Percentiles rank a stretch among this genome's conserved stretches.
These are phyloP conservation scores for Lasioglossum malachurum DNA, from an alignment of 2,888 invertebrate genomes.

Conservation along the genomic window DNA sequence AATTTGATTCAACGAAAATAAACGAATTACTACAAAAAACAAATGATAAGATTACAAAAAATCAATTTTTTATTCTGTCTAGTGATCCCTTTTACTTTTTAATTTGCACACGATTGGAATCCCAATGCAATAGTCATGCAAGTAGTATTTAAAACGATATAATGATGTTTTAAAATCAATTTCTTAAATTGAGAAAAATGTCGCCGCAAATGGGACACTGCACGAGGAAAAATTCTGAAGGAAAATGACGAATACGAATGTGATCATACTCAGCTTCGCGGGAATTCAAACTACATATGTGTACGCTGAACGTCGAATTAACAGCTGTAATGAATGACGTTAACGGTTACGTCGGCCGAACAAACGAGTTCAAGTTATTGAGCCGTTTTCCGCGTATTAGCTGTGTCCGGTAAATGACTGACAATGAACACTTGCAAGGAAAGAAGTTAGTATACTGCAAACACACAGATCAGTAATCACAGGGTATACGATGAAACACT, in stretches of 20 bases:
- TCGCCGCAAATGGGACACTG: neutral
- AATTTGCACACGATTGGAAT: neutral
- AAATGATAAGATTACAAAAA: neutral
- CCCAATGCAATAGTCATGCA: neutral
- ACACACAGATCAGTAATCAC: neutral
- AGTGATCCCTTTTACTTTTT: neutral
- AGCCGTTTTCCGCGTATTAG: slow-evolving; percentile 30
- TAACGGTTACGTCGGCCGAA: slow-evolving; percentile 24
- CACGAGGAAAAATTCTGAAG: neutral
- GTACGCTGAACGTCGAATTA: slow-evolving; percentile 16
- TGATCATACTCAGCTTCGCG: neutral
- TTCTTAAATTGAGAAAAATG: neutral
- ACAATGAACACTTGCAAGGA: slow-evolving; percentile 23
- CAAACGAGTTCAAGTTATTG: slow-evolving; percentile 41
- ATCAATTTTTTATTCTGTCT: neutral
- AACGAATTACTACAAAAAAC: neutral
- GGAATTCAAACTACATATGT: slow-evolving; percentile 6
- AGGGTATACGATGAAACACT: neutral
- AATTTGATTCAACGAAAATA: neutral
- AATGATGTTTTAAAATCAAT: neutral
- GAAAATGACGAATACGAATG: neutral
- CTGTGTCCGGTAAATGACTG: slow-evolving; percentile 12
- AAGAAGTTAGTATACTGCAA: slow-evolving; percentile 5
- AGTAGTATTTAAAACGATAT: neutral
- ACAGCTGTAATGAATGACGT: slow-evolving; percentile 36